Conservation (phyloP, 2,113 vertebrate species). For the Sorex fumeus region DNA sequence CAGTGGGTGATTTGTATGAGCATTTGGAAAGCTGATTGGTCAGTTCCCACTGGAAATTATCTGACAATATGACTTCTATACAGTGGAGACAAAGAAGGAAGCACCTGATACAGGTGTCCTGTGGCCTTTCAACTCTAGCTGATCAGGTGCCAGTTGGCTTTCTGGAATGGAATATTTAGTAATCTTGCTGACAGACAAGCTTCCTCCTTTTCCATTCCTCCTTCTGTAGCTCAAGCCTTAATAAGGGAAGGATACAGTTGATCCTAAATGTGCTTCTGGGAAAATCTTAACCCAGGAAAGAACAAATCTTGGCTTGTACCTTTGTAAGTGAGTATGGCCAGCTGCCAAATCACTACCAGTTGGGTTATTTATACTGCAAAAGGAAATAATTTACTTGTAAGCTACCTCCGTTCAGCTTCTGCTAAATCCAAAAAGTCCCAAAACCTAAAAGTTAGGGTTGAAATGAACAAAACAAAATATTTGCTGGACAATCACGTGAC, state of each 20-base stretch:
- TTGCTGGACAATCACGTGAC: neutral
- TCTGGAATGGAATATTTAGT: slow-evolving; percentile 82
- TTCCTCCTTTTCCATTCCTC: slow-evolving; percentile 81
- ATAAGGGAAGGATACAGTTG: slow-evolving; percentile 75
- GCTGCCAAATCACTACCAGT: slow-evolving; percentile 85
- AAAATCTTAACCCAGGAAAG: slow-evolving; percentile 77
- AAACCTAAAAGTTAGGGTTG: slow-evolving; percentile 72
- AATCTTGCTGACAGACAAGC: slow-evolving; percentile 78
- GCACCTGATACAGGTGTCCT: slow-evolving; percentile 85
- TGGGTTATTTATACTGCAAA: slow-evolving; percentile 87
- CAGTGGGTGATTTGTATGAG: neutral
- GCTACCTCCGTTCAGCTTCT: slow-evolving; percentile 86
- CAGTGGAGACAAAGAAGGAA: slow-evolving; percentile 78
- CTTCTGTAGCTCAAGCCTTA: slow-evolving; percentile 70
- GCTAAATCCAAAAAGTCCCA: slow-evolving; percentile 73
- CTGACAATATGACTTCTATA: neutral
- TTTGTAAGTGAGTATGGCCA: slow-evolving; percentile 84
- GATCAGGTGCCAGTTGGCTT: slow-evolving; percentile 81
- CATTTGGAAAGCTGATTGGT: slow-evolving; percentile 22
- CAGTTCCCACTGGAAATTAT: neutral
- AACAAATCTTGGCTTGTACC: slow-evolving; percentile 80
- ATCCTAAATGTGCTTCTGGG: slow-evolving; percentile 70
- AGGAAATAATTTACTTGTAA: slow-evolving; percentile 89
- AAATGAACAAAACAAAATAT: slow-evolving; percentile 58
- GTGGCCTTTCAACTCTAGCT: slow-evolving; percentile 85